Conservation (phyloP, 2,888 invertebrate genomes). For the Ochlodes sylvanus region DNA sequence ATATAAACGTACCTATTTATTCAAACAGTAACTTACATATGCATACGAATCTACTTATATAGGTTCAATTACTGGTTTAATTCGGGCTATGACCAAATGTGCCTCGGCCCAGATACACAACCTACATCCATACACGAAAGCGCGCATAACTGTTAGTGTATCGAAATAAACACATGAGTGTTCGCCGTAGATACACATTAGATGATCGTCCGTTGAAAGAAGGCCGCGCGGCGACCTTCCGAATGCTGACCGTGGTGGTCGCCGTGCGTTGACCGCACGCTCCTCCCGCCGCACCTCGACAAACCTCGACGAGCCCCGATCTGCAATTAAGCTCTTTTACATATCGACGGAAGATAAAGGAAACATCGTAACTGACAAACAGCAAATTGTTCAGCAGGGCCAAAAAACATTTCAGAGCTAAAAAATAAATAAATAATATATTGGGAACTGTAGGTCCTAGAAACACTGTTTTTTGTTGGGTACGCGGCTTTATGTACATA, state of each 20-base stretch:
- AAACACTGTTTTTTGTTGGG: too few relatives aligned
- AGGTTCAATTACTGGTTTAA: conserved; percentile 46
- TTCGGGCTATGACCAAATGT: conserved; percentile 58
- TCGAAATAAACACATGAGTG: conserved; percentile 78
- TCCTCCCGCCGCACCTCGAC: conserved; percentile 21
- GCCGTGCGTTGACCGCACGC: conserved; percentile 40
- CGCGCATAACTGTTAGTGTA: conserved; percentile 77
- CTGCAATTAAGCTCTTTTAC: conserved; percentile 43
- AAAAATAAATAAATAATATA: too few relatives aligned
- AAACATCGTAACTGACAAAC: too few relatives aligned
- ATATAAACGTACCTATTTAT: neutral
- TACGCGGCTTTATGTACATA: too few relatives aligned
- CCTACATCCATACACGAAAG: conserved; percentile 80
- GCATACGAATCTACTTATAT: conserved; percentile 42
- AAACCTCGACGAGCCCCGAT: conserved; percentile 18
- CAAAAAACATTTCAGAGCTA: too few relatives aligned
- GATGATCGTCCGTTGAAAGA: conserved; percentile 72
- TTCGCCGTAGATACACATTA: conserved; percentile 62
- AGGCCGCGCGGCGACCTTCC: conserved; percentile 83
- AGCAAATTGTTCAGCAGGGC: too few relatives aligned
- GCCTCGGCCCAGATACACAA: conserved; percentile 78
- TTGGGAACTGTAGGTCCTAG: too few relatives aligned
- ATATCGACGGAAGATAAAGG: too few relatives aligned
- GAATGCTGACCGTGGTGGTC: conserved; percentile 70
- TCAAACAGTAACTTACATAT: neutral